Evolutionary conservation across 2,113 vertebrate species (phyloP), one percentile per base, ranked within the genome.

Genomic region (Solea solea): DNA sequence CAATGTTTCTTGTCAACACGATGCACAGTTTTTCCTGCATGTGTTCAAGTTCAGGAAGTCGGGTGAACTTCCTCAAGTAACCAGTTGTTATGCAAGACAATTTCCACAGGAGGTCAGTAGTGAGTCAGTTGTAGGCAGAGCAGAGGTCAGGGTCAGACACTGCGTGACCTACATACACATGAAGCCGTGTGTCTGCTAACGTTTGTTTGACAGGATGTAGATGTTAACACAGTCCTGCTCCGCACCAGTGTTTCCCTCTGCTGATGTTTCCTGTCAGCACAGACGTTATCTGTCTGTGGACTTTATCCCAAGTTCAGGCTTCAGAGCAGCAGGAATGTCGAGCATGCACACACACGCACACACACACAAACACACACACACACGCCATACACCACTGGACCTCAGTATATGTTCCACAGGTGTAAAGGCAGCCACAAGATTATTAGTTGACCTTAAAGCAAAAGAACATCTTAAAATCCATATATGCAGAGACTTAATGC

Each of bases 31-130:
- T 1, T 55, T 12, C 0, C 28, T 12, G 5, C 21, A 54, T 28
- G 62, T 54, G 42, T 64, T 53, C 21, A 68, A 45, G 34, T 34
- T 34, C 14, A 64, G 25, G 1, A 58, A 71, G 49, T 66, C 51
- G 27, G 21, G 44, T 25, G 1, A 66, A 25, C 8, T 66, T 49
- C 39, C 16, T 16, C 40, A 39, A 44, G 28, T n/a, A 40, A 54
- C 13, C 16, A 71, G 12, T 48, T 62, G 80, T 76, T n/a, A 44
- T 81, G 15, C 9, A 39, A 15, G 4, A 8, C 7, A 40, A 0
- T 59, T 50, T 86, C 90, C 90, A 89, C 85, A 76, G 64, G 88
- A 81, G 84, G 86, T 40, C 86, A 81, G 82, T 34, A 86, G 14
- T 69, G 71, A 81, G 76, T 56, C 56, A 12, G 5, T 1, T 21